Conservation (phyloP, 2,888 invertebrate genomes). For the Cyclophora punctaria region DNA sequence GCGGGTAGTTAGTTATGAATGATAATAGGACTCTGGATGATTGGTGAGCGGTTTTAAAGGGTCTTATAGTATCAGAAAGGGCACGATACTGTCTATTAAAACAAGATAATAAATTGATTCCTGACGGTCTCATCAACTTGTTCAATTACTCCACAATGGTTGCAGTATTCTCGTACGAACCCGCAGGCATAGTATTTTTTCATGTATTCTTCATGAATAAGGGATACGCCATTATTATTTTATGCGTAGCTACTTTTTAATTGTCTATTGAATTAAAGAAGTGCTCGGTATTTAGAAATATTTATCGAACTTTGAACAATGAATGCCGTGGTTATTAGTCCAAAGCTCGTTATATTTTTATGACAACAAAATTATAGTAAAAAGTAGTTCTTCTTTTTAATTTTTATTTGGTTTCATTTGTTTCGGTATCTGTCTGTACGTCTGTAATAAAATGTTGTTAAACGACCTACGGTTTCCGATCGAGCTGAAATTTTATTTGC, state of each 20-base stretch:
- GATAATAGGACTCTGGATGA: neutral
- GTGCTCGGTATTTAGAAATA: too few species aligned
- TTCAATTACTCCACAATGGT: constrained; percentile 29
- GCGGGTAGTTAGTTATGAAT: too few species aligned
- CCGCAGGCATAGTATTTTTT: constrained; percentile 12
- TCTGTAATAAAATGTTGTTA: too few species aligned
- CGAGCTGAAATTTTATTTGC: too few species aligned
- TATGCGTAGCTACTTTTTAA: neutral
- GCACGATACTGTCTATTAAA: constrained; percentile 23
- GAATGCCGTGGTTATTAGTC: too few species aligned
- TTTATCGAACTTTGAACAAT: too few species aligned
- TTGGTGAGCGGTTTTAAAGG: constrained; percentile 16
- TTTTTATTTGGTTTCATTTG: too few species aligned
- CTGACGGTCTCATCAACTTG: constrained; percentile 37
- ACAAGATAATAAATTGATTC: constrained; percentile 40
- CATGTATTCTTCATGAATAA: constrained; percentile 11
- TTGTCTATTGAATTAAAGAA: constrained; percentile 2
- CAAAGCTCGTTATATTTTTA: too few species aligned
- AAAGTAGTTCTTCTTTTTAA: too few species aligned
- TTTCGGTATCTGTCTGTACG: too few species aligned
- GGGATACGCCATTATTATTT: neutral
- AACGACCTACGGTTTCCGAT: too few species aligned
- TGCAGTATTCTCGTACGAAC: constrained; percentile 4
- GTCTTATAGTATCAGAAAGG: constrained; percentile 25
- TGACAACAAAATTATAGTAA: too few species aligned